Percentiles rank a stretch among this genome's conserved stretches.
These are phyloP conservation scores for Lindbergichthys nudifrons DNA, from an alignment of 2,797 vertebrate species.

Conservation along the genomic window DNA sequence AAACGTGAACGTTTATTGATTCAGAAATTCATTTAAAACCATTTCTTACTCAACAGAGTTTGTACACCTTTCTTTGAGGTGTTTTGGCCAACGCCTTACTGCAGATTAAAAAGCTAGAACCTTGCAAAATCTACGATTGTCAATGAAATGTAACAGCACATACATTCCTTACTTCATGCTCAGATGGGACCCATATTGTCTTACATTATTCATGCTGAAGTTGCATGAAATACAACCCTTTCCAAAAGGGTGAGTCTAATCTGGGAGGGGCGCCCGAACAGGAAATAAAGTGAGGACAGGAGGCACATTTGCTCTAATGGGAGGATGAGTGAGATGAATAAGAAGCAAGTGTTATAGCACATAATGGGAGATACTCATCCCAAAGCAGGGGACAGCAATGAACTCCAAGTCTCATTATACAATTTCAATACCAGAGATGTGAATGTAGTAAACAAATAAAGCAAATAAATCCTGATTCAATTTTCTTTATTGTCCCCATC, in stretches of 20 bases:
- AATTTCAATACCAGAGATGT: not conserved
- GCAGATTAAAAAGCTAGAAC: not conserved
- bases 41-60: not conserved
- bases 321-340: conserved; percentile 66
- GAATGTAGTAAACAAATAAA: conserved; percentile 13
- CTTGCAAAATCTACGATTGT: conserved; percentile 31
- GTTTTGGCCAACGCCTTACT: not conserved
- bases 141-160: conserved; percentile 51
- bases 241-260: conserved; percentile 65
- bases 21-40: not conserved
- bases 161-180: conserved; percentile 53
- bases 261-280: conserved; percentile 45
- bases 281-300: conserved; percentile 66
- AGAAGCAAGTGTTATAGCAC: conserved; percentile 51
- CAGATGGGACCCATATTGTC: conserved; percentile 62
- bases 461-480: not conserved
- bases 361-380: conserved; percentile 38
- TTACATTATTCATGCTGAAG: conserved; percentile 78
- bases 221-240: conserved; percentile 68
- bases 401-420: conserved; percentile 13
- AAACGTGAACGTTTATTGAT: not conserved
- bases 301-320: conserved; percentile 68
- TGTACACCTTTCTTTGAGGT: not conserved
- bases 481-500: not conserved
- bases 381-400: conserved; percentile 15